These are phyloP conservation scores for Takifugu bimaculatus DNA, from an alignment of 2,113 vertebrate genomes.

Conservation along the genomic window DNA sequence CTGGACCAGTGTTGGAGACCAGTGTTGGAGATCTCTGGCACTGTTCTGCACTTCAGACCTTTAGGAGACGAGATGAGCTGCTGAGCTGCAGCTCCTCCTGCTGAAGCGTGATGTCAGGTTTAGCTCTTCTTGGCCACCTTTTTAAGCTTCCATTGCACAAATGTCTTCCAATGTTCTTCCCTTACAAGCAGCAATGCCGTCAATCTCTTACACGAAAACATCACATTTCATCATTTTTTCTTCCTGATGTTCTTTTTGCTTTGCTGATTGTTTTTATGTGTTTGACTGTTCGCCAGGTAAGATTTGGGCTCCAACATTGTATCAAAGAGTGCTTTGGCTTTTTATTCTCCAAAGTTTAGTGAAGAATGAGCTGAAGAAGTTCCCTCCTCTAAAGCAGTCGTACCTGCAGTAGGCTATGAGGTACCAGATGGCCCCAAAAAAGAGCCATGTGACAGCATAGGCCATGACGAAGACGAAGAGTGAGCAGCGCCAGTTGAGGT, in stretches of 20 bases:
- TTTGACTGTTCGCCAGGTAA: too few relatives aligned
- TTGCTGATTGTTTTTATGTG: too few relatives aligned
- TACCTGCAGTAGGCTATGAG: constrained; percentile 91
- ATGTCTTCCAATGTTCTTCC: not conserved
- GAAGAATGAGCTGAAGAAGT: not conserved
- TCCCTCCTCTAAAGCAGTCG: not conserved
- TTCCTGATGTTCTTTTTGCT: too few relatives aligned
- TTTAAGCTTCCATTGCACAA: constrained; percentile 23
- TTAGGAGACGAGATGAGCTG: too few relatives aligned
- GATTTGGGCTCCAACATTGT: too few relatives aligned
- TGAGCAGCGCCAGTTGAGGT: constrained; percentile 96
- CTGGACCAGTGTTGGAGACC: constrained; percentile 51
- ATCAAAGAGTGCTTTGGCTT: too few relatives aligned
- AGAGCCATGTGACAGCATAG: constrained; percentile 95
- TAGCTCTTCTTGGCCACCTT: not conserved
- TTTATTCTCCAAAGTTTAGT: too few relatives aligned
- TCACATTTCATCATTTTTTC: too few relatives aligned
- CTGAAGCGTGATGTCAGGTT: too few relatives aligned
- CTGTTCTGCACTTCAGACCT: too few relatives aligned
- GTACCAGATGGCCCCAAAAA: constrained; percentile 98
- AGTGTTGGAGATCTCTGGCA: constrained; percentile 9
- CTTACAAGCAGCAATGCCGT: not conserved
- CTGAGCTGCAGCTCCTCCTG: too few relatives aligned
- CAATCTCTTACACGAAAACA: not conserved
- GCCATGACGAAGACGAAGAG: constrained; percentile 95